Conservation (phyloP, 2,888 invertebrate genomes). For the Luperina testacea region DNA sequence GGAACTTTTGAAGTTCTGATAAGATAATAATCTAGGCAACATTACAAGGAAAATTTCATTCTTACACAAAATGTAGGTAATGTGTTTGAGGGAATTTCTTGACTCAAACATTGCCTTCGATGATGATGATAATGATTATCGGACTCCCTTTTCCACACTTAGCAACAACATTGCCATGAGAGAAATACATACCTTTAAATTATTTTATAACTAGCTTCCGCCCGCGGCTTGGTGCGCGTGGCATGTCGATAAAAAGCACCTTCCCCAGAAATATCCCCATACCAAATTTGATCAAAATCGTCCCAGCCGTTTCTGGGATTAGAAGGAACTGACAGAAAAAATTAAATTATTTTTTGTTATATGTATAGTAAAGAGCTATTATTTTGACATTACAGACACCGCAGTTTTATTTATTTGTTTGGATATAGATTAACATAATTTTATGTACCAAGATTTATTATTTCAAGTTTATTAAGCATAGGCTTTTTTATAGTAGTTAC, state of each 20-base stretch:
- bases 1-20: constrained; percentile 11
- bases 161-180: background rate
- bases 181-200: background rate
- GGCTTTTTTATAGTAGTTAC: too few species aligned
- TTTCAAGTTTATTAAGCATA: background rate
- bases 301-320: background rate
- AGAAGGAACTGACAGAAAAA: too few species aligned
- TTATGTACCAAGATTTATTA: background rate
- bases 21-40: constrained; percentile 25
- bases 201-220: too few species aligned
- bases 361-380: too few species aligned
- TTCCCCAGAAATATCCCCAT: too few species aligned
- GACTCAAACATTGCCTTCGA: background rate
- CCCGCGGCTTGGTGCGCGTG: too few species aligned
- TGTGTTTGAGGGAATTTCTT: background rate
- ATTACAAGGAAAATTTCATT: background rate
- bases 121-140: too few species aligned
- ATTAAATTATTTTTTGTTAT: too few species aligned
- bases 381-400: background rate
- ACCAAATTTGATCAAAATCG: background rate
- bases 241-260: too few species aligned
- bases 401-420: too few species aligned
- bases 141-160: too few species aligned
- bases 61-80: background rate
- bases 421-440: background rate